Percentiles rank a stretch among this genome's conserved stretches.
Evolutionary conservation across 2,888 invertebrate genomes (phyloP).

Genomic region (Oeneis ivallda): DNA sequence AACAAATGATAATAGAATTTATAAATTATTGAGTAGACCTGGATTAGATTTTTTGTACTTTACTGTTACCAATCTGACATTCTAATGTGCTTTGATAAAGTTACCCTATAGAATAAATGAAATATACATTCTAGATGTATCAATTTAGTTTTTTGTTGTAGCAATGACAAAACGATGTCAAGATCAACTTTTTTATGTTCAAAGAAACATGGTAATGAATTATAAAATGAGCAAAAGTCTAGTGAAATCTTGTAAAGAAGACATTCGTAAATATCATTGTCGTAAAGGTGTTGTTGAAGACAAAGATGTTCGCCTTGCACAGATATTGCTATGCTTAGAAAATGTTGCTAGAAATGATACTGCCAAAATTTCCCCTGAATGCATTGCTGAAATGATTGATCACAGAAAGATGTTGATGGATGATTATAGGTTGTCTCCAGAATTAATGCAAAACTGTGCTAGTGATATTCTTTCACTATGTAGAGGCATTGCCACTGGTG

Average conservation of each 20-base stretch:
- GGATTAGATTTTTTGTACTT: too few species aligned
- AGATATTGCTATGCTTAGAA: slow-evolving; percentile 96
- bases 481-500: slow-evolving; percentile 88
- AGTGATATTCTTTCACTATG: slow-evolving; percentile 91
- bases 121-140: slow-evolving; percentile 2
- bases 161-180: slow-evolving; percentile 87
- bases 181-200: slow-evolving; percentile 91
- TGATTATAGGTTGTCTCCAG: slow-evolving; percentile 96
- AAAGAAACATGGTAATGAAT: slow-evolving; percentile 94
- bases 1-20: background rate
- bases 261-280: slow-evolving; percentile 93
- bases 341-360: slow-evolving; percentile 86
- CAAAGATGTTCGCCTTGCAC: slow-evolving; percentile 91
- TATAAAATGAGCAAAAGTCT: slow-evolving; percentile 94
- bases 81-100: too few species aligned
- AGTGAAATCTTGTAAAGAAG: slow-evolving; percentile 93
- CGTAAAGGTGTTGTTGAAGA: slow-evolving; percentile 90
- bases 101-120: background rate
- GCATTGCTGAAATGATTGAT: slow-evolving; percentile 93
- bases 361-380: slow-evolving; percentile 88
- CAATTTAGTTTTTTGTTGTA: slow-evolving; percentile 43
- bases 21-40: too few species aligned
- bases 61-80: too few species aligned
- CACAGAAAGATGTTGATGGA: slow-evolving; percentile 95
- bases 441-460: slow-evolving; percentile 93